Evolutionary conservation across 2,888 invertebrate species (phyloP), one percentile per base, ranked within the genome.

Genomic region (Sarcophaga subvicina): DNA sequence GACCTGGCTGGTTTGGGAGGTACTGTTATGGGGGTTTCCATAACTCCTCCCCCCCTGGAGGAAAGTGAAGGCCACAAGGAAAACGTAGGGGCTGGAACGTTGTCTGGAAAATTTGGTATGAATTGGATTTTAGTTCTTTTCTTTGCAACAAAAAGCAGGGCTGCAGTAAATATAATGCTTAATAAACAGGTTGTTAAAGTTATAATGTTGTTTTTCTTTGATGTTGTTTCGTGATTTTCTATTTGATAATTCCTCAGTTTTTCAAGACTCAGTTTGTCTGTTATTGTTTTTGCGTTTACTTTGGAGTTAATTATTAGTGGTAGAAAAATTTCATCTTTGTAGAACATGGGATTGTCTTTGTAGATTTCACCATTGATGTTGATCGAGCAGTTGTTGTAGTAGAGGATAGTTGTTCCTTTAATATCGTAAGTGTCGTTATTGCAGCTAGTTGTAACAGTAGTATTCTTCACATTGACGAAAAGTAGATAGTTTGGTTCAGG

Each of bases 21-120:
- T 37, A 37, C 4, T 27, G 71, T 71, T 59, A 59, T 20, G 27
- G 22, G 10, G 8, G 72, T 45, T 60, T 60, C 60, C 60, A 20
- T 47, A 73, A 73, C 73, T 37, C 37, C 37, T 37, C 8, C 27
- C 5, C 27, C 37, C 37, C 6, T 37, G 3, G 8, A 37, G 37
- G 63, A 22, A 64, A 75, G 75, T 64, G 64, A 54, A 6, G 75
- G 27, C 54, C 64, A 75, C 75, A 75, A 75, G n/a, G 64, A 64
- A 64, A 49, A 22, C 27, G 49, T 64, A 64, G 75, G 62, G 75
- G 22, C 11, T 22, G 37, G 8, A 37, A 37, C 37, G 37, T 37
- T 37, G 22, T 27, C 27, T 27, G 27, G 27, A 22, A 22, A 22
- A 22, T 22, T 22, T 22, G 22, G 22, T 22, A 22, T 22, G 22